Base-by-base conservation (phyloP, 2,113 vertebrate species). In the Oreochromis spilurus region DNA sequence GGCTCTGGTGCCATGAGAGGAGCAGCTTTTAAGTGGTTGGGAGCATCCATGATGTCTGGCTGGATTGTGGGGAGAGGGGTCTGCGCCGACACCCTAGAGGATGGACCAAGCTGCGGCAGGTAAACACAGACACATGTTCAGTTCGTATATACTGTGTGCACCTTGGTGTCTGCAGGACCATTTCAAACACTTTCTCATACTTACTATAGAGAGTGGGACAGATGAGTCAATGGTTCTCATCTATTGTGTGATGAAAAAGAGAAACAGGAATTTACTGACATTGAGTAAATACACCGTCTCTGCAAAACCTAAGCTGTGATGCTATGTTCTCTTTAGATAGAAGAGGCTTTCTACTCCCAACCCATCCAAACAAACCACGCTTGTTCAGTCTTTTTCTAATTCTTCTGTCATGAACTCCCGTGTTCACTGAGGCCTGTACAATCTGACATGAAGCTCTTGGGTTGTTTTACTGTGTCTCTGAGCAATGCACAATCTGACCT, bases 191-290 rank as follows among this genome's bases (percentile, higher is more conserved):
- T 14, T 8, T 2, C 9, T 26, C 16, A 84, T 62, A 94, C 94
- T 93, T 88, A 95, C 94, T 7, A 89, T 40, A 29, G 94, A 91
- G 24, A 97, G 95, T 2, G 96, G 96, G 45, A 95, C 34, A 36
- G 95, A 91, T 1, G 94, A 93, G 38, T 93, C 96, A 5, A 92
- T 90, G 3, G 97, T 97, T 88, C 93, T 97, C 95, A 97, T 96
- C 97, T 98, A 88, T 43, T 43, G 43, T 29, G 9, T 82, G 11
- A 17, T 38, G 17, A 7, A 58, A 48, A 21, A 70, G 16, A 70
- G 36, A 82, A 54, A 84, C 3, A 8, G 8, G 4, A 16, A 83
- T 75, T 82, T 6, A 54, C 54, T 78, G 81, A 14, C 53, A 50
- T 2, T 75, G 24, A 2, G 67, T 75, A 75, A 75, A 75, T 29